Conservation (phyloP, 2,888 invertebrate species). For the Hermodice carunculata region DNA sequence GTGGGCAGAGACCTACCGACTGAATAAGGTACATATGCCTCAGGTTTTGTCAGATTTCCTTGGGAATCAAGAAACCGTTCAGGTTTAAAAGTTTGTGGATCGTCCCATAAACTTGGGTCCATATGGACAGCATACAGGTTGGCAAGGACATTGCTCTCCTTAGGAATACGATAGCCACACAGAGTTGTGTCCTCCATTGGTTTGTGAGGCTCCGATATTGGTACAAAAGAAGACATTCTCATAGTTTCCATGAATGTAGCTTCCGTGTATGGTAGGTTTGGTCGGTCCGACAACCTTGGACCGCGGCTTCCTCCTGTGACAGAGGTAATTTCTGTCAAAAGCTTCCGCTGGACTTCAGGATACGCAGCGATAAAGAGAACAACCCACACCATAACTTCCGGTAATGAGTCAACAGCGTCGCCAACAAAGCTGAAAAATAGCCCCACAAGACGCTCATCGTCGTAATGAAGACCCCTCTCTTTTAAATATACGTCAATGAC, state of each 20-base stretch:
- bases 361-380: slow-evolving; percentile 3
- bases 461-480: slow-evolving; percentile 7
- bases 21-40: slow-evolving; percentile 2
- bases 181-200: slow-evolving; percentile 1
- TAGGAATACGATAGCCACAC: background rate
- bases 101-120: background rate
- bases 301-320: background rate
- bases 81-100: background rate
- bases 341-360: background rate
- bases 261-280: background rate
- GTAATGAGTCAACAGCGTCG: slow-evolving; percentile 12
- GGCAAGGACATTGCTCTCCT: background rate
- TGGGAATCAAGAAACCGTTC: background rate
- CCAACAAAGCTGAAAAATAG: slow-evolving; percentile 14
- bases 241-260: slow-evolving; percentile 11
- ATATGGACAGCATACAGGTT: slow-evolving; percentile 1
- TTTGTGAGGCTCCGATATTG: slow-evolving; percentile 14
- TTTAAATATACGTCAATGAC: slow-evolving; percentile 16
- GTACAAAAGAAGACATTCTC: slow-evolving; percentile 14
- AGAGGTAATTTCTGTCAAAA: background rate
- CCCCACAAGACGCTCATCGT: slow-evolving; percentile 5
- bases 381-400: slow-evolving; percentile 14
- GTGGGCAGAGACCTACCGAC: background rate
- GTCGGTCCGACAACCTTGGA: background rate
- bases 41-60: background rate